A percentile compares a stretch with the other conserved stretches of the same genome.
These are phyloP conservation scores for Drosophila kanapiae DNA, from an alignment of 1,140 invertebrate genomes.

Conservation along the genomic window DNA sequence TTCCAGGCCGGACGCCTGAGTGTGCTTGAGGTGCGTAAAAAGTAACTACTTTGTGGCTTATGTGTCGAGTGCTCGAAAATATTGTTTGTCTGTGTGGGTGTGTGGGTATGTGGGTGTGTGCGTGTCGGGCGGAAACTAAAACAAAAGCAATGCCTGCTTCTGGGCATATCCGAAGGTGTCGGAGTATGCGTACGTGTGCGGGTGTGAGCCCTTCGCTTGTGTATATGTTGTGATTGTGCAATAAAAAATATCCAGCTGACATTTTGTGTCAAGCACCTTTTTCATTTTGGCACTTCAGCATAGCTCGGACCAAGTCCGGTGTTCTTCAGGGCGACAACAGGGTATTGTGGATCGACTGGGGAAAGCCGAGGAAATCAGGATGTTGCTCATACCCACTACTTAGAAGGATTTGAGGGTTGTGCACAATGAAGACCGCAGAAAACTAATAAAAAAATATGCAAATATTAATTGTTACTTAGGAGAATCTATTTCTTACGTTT, in stretches of 20 bases:
- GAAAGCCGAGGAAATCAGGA: conserved; percentile 7
- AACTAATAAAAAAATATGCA: neutral
- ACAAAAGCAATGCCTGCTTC: conserved; percentile 40
- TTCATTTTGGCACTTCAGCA: conserved; percentile 77
- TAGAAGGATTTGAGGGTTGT: conserved; percentile 7
- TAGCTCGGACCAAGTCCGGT: conserved; percentile 49
- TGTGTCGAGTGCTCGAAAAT: conserved; percentile 65
- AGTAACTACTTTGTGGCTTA: conserved; percentile 83
- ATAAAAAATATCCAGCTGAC: conserved; percentile 84
- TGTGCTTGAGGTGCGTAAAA: conserved; percentile 68
- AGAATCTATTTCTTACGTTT: no score
- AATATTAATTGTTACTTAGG: no score
- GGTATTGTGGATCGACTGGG: neutral
- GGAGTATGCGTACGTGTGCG: conserved; percentile 11
- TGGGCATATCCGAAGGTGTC: conserved; percentile 41
- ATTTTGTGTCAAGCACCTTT: conserved; percentile 84
- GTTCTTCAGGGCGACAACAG: neutral
- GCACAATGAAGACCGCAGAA: neutral
- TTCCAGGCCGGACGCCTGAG: conserved; percentile 5
- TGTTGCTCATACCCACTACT: neutral
- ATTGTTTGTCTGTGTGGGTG: conserved; percentile 29
- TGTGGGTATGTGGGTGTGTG: conserved; percentile 16
- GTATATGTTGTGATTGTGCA: conserved; percentile 77
- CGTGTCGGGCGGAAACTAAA: conserved; percentile 35
- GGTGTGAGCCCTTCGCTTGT: neutral